A percentile compares a stretch with the other conserved stretches of the same genome.
phyloP scores from a whole-genome alignment of 2,113 vertebrate species.

The Platichthys flesus region DNA sequence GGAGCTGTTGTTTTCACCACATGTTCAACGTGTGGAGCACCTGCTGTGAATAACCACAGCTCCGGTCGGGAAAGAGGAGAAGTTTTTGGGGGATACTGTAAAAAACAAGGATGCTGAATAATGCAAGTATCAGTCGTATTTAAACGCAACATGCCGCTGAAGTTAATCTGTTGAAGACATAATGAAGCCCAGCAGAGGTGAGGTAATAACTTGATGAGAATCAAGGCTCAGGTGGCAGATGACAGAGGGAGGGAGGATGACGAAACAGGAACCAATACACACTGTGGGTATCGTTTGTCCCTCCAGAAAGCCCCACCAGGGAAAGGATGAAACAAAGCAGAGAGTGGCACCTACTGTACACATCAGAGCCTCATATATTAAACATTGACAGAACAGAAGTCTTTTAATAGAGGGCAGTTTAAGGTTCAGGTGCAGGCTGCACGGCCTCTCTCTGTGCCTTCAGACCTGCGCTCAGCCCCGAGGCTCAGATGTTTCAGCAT shows the following conservation, averaged over 20 bases:
- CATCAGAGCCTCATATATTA: constrained; percentile 16
- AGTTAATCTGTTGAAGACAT: constrained; percentile 43
- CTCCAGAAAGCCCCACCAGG: constrained; percentile 1
- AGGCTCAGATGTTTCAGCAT: constrained; percentile 52
- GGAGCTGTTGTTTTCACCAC: too few species aligned
- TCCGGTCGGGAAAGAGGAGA: not conserved
- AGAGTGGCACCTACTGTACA: constrained; percentile 19
- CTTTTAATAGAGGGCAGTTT: constrained; percentile 44
- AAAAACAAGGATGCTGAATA: too few species aligned
- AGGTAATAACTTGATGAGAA: not conserved
- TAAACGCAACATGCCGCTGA: constrained; percentile 37
- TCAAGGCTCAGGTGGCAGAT: constrained; percentile 1
- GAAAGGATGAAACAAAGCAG: constrained; percentile 16
- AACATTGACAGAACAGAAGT: constrained; percentile 33
- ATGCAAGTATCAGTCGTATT: constrained; percentile 4
- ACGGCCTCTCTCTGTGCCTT: not conserved
- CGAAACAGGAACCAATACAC: constrained; percentile 10
- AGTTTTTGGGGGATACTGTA: not conserved
- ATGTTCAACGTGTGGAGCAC: too few species aligned
- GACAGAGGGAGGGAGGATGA: constrained; percentile 3
- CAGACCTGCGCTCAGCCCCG: constrained; percentile 19
- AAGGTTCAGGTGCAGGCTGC: constrained; percentile 33
- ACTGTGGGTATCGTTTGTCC: constrained; percentile 27
- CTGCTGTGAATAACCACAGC: not conserved
- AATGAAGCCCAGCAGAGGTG: constrained; percentile 29